Evolutionary conservation across 2,797 vertebrate species (phyloP).

Genomic region (Paguma larvata): DNA sequence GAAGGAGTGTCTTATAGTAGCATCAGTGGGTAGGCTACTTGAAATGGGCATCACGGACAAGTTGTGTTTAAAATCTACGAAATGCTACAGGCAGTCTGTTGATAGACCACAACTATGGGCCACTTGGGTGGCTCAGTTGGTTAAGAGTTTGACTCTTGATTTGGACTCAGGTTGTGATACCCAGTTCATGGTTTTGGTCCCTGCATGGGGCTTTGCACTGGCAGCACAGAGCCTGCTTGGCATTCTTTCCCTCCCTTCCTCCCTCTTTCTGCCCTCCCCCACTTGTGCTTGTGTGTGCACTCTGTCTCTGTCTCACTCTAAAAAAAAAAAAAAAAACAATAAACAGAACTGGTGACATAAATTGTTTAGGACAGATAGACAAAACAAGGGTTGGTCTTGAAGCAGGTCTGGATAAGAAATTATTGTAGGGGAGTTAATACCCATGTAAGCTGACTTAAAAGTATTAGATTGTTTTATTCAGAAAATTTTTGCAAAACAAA

Average conservation of each 20-base stretch:
- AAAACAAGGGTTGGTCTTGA: not conserved
- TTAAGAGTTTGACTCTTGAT: too few relatives aligned
- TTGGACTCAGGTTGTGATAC: too few relatives aligned
- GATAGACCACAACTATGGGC: not conserved
- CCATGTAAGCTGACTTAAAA: not conserved
- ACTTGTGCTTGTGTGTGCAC: too few relatives aligned
- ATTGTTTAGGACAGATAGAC: not conserved
- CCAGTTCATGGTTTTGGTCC: too few relatives aligned
- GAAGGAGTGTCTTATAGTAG: not conserved
- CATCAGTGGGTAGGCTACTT: not conserved
- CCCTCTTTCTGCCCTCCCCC: too few relatives aligned
- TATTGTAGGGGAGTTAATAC: not conserved
- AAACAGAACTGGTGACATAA: not conserved
- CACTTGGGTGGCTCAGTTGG: too few relatives aligned
- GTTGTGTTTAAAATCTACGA: not conserved
- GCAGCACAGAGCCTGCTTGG: too few relatives aligned
- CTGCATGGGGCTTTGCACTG: too few relatives aligned
- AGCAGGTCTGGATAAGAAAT: not conserved
- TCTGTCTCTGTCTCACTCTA: too few relatives aligned
- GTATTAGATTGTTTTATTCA: not conserved
- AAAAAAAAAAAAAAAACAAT: too few relatives aligned
- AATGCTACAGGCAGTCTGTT: not conserved
- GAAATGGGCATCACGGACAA: not conserved
- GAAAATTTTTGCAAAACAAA: not conserved
- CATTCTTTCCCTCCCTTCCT: too few relatives aligned